Base-by-base conservation (phyloP, 1,140 invertebrate genomes). In the Cydia strobilella region DNA sequence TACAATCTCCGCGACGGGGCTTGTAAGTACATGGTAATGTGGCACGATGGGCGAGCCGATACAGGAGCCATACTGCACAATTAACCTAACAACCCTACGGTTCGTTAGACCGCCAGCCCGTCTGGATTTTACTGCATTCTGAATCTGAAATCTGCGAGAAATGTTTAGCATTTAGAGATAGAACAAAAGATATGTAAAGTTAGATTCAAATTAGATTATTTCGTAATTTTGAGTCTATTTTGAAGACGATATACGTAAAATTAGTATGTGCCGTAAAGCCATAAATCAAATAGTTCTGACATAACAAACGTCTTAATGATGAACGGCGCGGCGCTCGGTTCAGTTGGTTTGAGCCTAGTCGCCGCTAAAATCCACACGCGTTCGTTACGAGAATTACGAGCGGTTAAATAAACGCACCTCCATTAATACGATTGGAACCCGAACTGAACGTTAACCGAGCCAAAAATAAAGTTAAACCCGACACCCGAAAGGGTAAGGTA, bases 351-450 rank as follows among this genome's bases (percentile, higher is more conserved):
- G 74, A 74, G 62, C 27, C 54, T 31, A 71, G 80, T 81, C 81
- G 74, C 23, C 74, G 77, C 66, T 79, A 87, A 87, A 86, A 86
- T 88, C 86, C 82, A 87, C 83, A 76, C 78, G 77, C 78, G 78
- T 78, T 85, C 84, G 83, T 88, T 84, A 87, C 85, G 80, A 83
- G 83, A 86, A 84, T 92, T 88, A 90, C 86, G 87, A 92, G 84
- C 90, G 85, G 87, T 92, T 87, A 92, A 91, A 91, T 90, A 90
- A 91, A 91, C 88, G 80, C 78, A 81, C 81, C 81, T 82, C 84
- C 83, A 87, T 88, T 89, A 88, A 89, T 84, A 81, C 84, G 84
- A 86, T 88, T 87, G 84, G 80, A 81, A 82, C 81, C 82, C 76
- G 78, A 80, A 79, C 76, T 78, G 80, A 82, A 84, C 84, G 80